Conservation (phyloP, 2,797 vertebrate species). For the Rhyacichthys aspro region DNA sequence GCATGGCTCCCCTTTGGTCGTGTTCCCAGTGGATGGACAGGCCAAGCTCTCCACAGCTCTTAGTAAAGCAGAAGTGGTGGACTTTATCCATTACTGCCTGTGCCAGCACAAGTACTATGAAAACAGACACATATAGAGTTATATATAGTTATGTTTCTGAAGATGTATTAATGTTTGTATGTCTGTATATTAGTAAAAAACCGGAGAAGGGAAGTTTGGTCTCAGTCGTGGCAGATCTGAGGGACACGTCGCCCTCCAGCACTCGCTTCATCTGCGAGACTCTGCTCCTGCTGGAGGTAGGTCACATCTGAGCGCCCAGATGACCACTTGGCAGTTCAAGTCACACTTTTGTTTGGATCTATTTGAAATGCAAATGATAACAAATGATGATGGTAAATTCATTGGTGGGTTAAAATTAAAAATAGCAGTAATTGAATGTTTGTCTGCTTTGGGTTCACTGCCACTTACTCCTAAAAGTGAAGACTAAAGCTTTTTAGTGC, state of each 20-base stretch:
- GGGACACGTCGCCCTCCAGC: conserved; percentile 39
- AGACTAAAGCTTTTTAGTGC: too few relatives aligned
- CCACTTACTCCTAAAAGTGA: too few relatives aligned
- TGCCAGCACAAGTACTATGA: conserved; percentile 75
- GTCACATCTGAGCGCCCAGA: too few relatives aligned
- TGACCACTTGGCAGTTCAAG: too few relatives aligned
- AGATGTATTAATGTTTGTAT: background rate
- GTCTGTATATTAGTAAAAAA: conserved; percentile 57
- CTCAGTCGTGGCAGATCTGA: conserved; percentile 78
- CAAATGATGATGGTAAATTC: too few relatives aligned
- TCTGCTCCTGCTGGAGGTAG: conserved; percentile 77
- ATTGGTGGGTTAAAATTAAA: too few relatives aligned
- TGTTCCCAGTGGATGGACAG: conserved; percentile 77
- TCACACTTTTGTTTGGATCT: too few relatives aligned
- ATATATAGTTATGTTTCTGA: too few relatives aligned
- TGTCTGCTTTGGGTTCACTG: too few relatives aligned
- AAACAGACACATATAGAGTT: too few relatives aligned
- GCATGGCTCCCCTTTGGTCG: conserved; percentile 74
- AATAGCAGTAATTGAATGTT: too few relatives aligned
- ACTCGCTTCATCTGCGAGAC: conserved; percentile 69
- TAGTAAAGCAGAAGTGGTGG: conserved; percentile 72
- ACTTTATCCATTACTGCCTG: conserved; percentile 79
- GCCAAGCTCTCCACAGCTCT: conserved; percentile 58
- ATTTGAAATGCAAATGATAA: too few relatives aligned
- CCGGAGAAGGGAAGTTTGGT: conserved; percentile 63